Conservation (phyloP, 2,113 vertebrate genomes). For the Hippolais icterina region DNA sequence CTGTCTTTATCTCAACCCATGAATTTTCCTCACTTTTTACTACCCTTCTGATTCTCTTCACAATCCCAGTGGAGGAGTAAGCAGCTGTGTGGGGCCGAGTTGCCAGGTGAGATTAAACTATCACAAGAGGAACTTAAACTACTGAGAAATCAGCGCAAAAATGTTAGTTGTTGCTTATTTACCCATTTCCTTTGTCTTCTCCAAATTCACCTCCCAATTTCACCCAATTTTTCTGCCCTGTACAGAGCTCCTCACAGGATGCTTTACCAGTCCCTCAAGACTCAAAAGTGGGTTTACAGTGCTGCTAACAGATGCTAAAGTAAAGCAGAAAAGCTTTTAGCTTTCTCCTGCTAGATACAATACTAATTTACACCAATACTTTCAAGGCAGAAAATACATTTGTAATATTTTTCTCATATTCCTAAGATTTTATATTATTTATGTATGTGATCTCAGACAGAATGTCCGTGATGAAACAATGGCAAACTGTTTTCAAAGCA, state of each 20-base stretch:
- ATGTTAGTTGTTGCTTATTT: background rate
- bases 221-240: background rate
- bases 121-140: background rate
- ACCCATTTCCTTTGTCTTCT: background rate
- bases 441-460: background rate
- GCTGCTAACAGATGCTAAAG: background rate
- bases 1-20: background rate
- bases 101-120: background rate
- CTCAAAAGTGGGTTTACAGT: background rate
- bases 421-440: background rate
- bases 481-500: background rate
- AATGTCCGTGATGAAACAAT: background rate
- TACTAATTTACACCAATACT: background rate
- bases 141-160: background rate
- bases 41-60: background rate
- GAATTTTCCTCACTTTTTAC: background rate
- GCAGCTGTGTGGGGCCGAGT: background rate
- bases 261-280: background rate
- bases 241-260: background rate
- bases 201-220: background rate
- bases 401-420: background rate
- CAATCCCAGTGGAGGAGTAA: background rate
- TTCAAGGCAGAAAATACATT: background rate
- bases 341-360: background rate
- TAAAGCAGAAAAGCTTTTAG: background rate